Percentiles rank a stretch among this genome's conserved stretches.
phyloP scores from a whole-genome alignment of 2,888 invertebrate genomes.

The Agrenia bidenticulata region DNA sequence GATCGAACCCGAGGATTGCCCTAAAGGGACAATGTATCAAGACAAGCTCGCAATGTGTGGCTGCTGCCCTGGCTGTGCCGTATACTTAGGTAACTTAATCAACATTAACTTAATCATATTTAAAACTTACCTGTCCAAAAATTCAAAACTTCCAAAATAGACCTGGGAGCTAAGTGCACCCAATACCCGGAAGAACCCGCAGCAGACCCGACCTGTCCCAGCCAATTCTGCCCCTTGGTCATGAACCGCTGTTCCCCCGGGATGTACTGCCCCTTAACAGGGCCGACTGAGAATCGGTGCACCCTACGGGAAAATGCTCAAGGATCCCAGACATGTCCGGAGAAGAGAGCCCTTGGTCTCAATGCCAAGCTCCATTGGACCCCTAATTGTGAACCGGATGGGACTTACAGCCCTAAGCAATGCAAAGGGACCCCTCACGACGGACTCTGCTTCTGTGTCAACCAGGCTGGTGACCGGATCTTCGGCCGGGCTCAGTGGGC shows the following conservation, averaged over 20 bases:
- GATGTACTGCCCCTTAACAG: conserved; percentile 16
- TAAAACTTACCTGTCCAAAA: no score
- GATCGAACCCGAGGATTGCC: conserved; percentile 29
- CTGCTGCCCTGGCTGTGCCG: conserved; percentile 48
- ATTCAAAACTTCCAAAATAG: conserved; percentile 16
- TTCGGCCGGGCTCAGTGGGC: conserved; percentile 36
- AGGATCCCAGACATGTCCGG: neutral
- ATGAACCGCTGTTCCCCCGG: conserved; percentile 27
- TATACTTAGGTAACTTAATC: conserved; percentile 32
- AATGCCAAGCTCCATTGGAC: conserved; percentile 35
- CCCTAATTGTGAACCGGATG: conserved; percentile 46
- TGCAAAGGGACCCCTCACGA: conserved; percentile 41
- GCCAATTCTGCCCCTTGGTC: conserved; percentile 25
- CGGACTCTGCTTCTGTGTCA: conserved; percentile 43
- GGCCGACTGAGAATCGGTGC: conserved; percentile 1
- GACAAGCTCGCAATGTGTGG: conserved; percentile 40
- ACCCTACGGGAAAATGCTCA: neutral
- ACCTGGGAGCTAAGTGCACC: conserved; percentile 20
- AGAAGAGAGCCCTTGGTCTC: conserved; percentile 1
- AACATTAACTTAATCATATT: no score
- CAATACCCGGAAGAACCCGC: conserved; percentile 11
- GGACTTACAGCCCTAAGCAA: conserved; percentile 45
- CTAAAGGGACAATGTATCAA: conserved; percentile 30
- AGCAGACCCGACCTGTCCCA: conserved; percentile 26
- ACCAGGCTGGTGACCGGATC: conserved; percentile 37